Conservation (phyloP, 2,797 vertebrate species). For the Garrulus glandarius region DNA sequence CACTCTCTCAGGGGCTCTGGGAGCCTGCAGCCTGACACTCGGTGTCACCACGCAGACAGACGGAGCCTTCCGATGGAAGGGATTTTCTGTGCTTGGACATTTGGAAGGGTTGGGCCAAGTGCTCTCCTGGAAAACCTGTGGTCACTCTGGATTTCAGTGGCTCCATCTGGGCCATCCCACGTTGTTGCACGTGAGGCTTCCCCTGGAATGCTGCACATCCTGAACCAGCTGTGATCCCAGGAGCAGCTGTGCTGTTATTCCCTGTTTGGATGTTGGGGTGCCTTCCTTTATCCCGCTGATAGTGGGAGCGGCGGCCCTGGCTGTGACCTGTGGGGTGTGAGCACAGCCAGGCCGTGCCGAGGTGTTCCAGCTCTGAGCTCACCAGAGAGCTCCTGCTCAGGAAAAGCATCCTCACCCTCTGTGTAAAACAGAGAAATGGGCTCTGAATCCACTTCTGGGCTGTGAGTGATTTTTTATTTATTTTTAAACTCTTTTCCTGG, state of each 20-base stretch:
- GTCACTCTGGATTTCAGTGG: not conserved
- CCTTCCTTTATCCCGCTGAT: not conserved
- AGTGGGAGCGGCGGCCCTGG: not conserved
- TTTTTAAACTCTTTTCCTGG: not conserved
- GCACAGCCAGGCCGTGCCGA: not conserved
- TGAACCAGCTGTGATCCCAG: not conserved
- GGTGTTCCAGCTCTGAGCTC: not conserved
- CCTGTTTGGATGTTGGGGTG: not conserved
- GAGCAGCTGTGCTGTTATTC: not conserved
- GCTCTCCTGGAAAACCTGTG: not conserved
- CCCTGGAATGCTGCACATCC: not conserved
- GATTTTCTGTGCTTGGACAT: not conserved
- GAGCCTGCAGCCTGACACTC: not conserved
- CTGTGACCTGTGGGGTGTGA: not conserved
- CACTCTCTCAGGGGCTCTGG: not conserved
- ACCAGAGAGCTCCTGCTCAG: not conserved
- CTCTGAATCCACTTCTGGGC: not conserved
- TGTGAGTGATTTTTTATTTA: not conserved
- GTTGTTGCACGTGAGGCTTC: not conserved
- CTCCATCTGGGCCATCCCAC: not conserved
- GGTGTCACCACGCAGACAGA: not conserved
- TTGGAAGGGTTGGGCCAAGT: not conserved
- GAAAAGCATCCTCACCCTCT: not conserved
- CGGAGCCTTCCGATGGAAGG: not conserved
- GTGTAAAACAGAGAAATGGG: not conserved